These are phyloP conservation scores for Phalacrocorax brasilianus DNA, from an alignment of 2,113 vertebrate species.

Conservation along the genomic window DNA sequence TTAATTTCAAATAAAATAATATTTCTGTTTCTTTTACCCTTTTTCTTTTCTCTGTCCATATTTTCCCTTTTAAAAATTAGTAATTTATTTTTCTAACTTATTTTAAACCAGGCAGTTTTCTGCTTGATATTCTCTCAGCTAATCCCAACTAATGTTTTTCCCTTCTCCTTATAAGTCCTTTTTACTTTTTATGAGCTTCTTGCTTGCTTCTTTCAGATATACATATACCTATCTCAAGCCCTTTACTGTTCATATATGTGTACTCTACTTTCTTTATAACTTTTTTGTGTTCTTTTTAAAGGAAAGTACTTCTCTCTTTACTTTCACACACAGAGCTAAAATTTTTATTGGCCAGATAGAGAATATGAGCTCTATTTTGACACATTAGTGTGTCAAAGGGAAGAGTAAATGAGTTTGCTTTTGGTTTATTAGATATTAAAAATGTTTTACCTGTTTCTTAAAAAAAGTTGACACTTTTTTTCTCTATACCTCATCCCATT, in stretches of 20 bases:
- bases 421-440: not conserved
- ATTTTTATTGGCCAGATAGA: not conserved
- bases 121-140: not conserved
- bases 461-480: not conserved
- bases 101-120: not conserved
- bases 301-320: not conserved
- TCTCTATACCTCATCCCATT: not conserved
- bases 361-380: not conserved
- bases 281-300: not conserved
- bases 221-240: not conserved
- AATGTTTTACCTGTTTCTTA: not conserved
- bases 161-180: not conserved
- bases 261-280: not conserved
- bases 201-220: not conserved
- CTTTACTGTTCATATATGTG: not conserved
- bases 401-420: not conserved
- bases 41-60: not conserved
- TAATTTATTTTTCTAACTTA: not conserved
- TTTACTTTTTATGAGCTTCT: not conserved
- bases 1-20: not conserved
- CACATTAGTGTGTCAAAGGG: not conserved
- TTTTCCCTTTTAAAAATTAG: not conserved
- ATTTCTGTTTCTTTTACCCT: not conserved
- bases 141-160: not conserved
- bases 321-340: not conserved